Evolutionary conservation across 2,888 invertebrate species (phyloP), one percentile per base, ranked within the genome.

Genomic region (Heteromurus nitidus): DNA sequence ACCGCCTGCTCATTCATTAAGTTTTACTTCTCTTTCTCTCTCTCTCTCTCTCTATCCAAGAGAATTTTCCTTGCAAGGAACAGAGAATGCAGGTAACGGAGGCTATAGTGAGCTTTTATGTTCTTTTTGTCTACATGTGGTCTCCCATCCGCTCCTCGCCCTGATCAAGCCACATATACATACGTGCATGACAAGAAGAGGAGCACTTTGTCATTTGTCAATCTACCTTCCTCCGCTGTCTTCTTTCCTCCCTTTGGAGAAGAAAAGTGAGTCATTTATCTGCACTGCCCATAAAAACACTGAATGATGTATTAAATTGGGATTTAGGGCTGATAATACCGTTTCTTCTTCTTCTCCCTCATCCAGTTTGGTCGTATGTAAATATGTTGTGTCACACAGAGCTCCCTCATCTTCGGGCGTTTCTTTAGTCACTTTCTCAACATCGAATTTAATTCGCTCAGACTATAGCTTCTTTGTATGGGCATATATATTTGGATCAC

Each of bases 151-250:
- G 20, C 50, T 50, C 2, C 50, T 50, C 20, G 2, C 2, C 20
- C 9, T 50, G 50, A 55, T 55, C 26, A 55, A 55, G 55, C 24
- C 55, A 26, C 26, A 50, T 9, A 9, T 9, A 18, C 50, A 18
- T 20, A 18, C 1, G 1, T 9, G 5, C 16, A 47, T 24, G 55
- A 55, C 55, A 55, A 26, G 16, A 36, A 36, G 5, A 11, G 26
- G 55, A 20, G 26, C 44, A 44, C 44, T 44, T 65, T 65, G 44
- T 44, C 65, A 65, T 65, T 42, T 44, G 22, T 13, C 65, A 22
- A 44, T 65, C 65, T 44, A 24, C 24, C 24, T 44, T 68, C 30
- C 30, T 68, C 30, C 44, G 9, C 28, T n/a, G 44, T 44, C 44
- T 44, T n/a, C n/a, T 47, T 47, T 47, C 47, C 47, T 36, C 13